Conservation (phyloP, 2,888 invertebrate genomes). For the Euclidia mi region DNA sequence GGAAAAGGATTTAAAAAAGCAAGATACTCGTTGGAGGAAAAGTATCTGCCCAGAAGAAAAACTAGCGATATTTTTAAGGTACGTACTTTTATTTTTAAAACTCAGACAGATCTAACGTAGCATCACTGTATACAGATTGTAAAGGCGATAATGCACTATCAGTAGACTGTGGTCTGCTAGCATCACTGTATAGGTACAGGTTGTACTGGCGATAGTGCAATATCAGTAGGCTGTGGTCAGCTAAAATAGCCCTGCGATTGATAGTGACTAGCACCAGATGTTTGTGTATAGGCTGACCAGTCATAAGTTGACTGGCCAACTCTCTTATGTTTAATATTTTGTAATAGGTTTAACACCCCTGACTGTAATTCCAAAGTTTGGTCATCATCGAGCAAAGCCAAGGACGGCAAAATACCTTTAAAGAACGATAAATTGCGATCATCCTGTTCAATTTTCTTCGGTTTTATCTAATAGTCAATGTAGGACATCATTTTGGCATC, state of each 20-base stretch:
- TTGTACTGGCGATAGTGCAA: constrained; percentile 27
- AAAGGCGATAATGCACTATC: constrained; percentile 25
- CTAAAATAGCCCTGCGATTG: constrained; percentile 32
- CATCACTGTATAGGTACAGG: constrained; percentile 31
- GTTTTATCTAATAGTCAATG: constrained; percentile 35
- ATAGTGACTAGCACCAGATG: constrained; percentile 27
- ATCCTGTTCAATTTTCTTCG: constrained; percentile 34
- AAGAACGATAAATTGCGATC: constrained; percentile 32
- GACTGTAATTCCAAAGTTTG: too few relatives aligned
- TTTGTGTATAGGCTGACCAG: constrained; percentile 42
- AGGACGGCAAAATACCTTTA: constrained; percentile 27
- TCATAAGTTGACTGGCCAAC: constrained; percentile 37
- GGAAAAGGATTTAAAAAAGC: too few relatives aligned
- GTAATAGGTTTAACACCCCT: constrained; percentile 28
- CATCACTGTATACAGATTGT: constrained; percentile 27
- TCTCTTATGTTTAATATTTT: constrained; percentile 23
- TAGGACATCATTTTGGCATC: constrained; percentile 39
- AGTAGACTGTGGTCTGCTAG: constrained; percentile 22
- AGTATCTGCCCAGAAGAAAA: too few relatives aligned
- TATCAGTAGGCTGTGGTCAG: constrained; percentile 25
- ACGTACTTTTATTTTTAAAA: too few relatives aligned
- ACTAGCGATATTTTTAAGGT: too few relatives aligned
- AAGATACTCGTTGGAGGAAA: too few relatives aligned
- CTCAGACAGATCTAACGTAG: constrained; percentile 27
- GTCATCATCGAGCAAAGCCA: constrained; percentile 31